A percentile compares a stretch with the other conserved stretches of the same genome.
Evolutionary conservation across 1,140 invertebrate species (phyloP).

Genomic region (Anthonomus grandis): DNA sequence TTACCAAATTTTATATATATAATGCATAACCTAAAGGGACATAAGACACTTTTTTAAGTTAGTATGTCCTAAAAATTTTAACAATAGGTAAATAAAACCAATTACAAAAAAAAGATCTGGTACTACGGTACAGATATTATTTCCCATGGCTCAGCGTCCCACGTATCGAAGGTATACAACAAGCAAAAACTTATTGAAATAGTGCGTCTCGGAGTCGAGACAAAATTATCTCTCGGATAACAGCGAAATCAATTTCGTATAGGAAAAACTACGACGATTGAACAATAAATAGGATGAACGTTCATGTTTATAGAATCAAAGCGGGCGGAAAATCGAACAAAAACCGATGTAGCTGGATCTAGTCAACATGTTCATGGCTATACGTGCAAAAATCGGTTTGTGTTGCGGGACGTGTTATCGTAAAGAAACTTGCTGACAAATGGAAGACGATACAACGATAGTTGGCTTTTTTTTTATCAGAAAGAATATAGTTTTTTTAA

Average conservation of each 20-base stretch:
- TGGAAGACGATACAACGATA: background rate
- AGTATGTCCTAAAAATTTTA: too few species aligned
- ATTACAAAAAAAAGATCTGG: too few species aligned
- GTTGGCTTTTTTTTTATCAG: too few species aligned
- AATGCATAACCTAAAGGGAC: too few species aligned
- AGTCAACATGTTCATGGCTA: conserved; percentile 12
- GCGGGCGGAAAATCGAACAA: conserved; percentile 26
- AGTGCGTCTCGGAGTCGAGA: conserved; percentile 14
- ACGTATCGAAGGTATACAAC: conserved; percentile 1
- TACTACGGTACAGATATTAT: too few species aligned
- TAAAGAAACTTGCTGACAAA: conserved; percentile 8
- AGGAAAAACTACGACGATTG: conserved; percentile 19
- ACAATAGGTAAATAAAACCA: too few species aligned
- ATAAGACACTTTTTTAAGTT: too few species aligned
- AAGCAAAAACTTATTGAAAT: conserved; percentile 26
- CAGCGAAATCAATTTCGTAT: conserved; percentile 18
- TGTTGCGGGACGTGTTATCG: conserved; percentile 13
- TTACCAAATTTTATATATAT: too few species aligned
- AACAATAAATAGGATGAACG: conserved; percentile 26
- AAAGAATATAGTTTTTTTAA: too few species aligned
- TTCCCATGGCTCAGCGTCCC: too few species aligned
- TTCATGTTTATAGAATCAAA: conserved; percentile 22
- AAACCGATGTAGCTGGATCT: conserved; percentile 22
- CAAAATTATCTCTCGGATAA: conserved; percentile 24
- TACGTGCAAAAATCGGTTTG: conserved; percentile 17